Base-by-base conservation (phyloP, 2,113 vertebrate species). In the Oryzias celebensis region DNA sequence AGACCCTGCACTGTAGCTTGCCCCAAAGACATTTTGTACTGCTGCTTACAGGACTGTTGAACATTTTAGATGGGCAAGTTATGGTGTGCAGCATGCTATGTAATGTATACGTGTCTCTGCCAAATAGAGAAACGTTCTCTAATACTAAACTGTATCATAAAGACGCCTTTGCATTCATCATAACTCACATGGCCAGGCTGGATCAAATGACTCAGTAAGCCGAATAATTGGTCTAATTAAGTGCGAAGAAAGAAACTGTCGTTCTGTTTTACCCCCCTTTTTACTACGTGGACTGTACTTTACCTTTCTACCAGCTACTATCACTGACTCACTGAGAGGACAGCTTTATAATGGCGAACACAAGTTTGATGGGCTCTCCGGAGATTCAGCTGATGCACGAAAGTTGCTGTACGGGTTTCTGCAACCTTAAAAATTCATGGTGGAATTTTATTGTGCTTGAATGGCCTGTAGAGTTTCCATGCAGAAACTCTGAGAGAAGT, bases 201-300 rank as follows among this genome's bases (percentile, higher is more conserved):
- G 78, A 68, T 88, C 82, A 83, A 81, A 83, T 81, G 72, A 80
- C 83, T 86, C 78, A 81, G 77, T 66, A 84, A 80, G 74, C 58
- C 75, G 75, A 85, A 82, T 84, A 81, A 90, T 85, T 84, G 80
- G 72, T 73, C 69, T 86, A 87, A 89, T 85, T 82, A 87, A 82
- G 83, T 78, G 83, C 68, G 84, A 73, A 80, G 86, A 70, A 65
- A 60, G 59, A 83, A 77, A 77, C 68, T 80, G 77, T 78, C 82
- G 65, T 53, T 79, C 63, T 64, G 28, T 61, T 36, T 36, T 36
- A 36, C 10, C 36, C 10, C 50, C 36, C 31, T 48, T 59, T 71
- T 54, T 62, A 67, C 53, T 26, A 78, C 64, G 57, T 64, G 52
- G 65, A 77, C 66, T 80, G 81, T 77, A 80, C 71, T 68, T 77